Evolutionary conservation across 1,140 invertebrate species (phyloP).

Genomic region (Neocloeon triangulifer): DNA sequence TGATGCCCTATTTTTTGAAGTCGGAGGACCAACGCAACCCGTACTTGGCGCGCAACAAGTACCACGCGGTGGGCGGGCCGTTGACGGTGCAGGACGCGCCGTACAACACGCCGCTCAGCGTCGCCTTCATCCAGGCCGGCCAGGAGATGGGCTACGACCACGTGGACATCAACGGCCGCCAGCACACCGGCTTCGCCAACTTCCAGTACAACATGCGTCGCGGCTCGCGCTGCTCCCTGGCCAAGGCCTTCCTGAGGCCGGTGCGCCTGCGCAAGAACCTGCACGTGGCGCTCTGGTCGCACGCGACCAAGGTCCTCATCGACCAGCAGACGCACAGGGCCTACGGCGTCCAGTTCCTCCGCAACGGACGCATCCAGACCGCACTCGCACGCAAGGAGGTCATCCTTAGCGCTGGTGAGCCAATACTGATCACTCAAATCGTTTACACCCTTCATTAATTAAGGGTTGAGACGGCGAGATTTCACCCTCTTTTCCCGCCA

Average conservation of each 20-base stretch:
- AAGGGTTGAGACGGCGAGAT: no score
- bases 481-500: no score
- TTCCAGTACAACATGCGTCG: constrained; percentile 64
- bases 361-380: constrained; percentile 33
- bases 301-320: constrained; percentile 53
- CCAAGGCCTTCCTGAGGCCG: constrained; percentile 60
- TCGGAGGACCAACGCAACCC: constrained; percentile 64
- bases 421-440: no score
- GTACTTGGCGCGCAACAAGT: constrained; percentile 41
- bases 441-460: no score
- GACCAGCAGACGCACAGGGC: constrained; percentile 41
- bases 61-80: constrained; percentile 53
- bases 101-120: constrained; percentile 53
- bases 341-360: constrained; percentile 53
- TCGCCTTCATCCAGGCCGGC: constrained; percentile 68
- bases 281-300: constrained; percentile 46
- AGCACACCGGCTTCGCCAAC: constrained; percentile 59
- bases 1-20: constrained; percentile 72
- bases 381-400: constrained; percentile 53
- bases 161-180: constrained; percentile 46
- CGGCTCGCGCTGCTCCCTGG: constrained; percentile 48
- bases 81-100: constrained; percentile 58
- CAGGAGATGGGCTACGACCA: constrained; percentile 77
- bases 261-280: constrained; percentile 45
- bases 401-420: constrained; percentile 51